Base-by-base conservation (phyloP, 2,888 invertebrate genomes). In the Cephus rjabovi region DNA sequence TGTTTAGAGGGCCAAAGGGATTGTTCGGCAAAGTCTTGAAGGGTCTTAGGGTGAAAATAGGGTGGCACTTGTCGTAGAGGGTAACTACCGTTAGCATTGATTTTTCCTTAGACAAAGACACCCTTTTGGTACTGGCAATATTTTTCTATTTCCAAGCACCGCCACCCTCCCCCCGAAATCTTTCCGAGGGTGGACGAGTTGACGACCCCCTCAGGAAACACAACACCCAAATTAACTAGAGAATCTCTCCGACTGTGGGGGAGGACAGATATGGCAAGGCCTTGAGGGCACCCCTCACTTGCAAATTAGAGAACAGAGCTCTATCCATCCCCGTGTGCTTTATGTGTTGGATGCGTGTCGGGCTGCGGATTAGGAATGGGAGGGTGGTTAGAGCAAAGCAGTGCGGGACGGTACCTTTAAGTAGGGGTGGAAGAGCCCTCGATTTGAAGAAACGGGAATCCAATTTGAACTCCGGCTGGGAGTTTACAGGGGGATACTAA, bases 171-270 rank as follows among this genome's bases (percentile, higher is more conserved):
- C 12, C 15, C 70, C 30, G 30, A 11, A 71, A 71, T 34, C 12
- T 4, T 6, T 56, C 12, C 15, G 31, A 31, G 71, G 71, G 34
- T 71, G 71, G 71, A 34, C 12, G 33, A 78, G 79, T 76, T 75
- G 82, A 83, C 81, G 84, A 80, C 81, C 84, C 85, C 85, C 84
- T 77, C 77, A 83, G 86, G 87, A 87, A 85, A 85, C 85, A 82
- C 86, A 86, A 87, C 86, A 85, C 85, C 85, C 82, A 87, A 87
- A 87, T 87, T 87, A 86, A 86, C 85, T 84, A 81, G 82, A 76
- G 84, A 85, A 83, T 84, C 79, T 82, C 77, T 81, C 70, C 73
- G 69, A 71, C 71, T 33, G 9, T 3, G 31, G 34, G 69, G 74
- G 71, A 70, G 80, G 73, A 12, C 31, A 31, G 71, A 31, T 69